Evolutionary conservation across 2,113 vertebrate genomes (phyloP).

Genomic region (Rhabdomys dilectus): DNA sequence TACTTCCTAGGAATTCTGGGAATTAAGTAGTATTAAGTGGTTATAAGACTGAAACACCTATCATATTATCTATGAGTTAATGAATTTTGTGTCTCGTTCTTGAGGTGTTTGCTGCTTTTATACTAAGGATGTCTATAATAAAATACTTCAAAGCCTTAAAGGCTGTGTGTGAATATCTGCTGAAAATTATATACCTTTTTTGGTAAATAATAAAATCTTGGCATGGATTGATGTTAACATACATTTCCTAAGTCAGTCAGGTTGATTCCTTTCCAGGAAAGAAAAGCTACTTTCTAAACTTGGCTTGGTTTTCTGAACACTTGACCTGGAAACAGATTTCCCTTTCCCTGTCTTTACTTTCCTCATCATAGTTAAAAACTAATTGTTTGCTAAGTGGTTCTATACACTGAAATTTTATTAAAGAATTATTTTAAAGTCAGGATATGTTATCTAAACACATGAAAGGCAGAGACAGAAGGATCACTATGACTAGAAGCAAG

Average conservation of each 20-base stretch:
- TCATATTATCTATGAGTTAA: not conserved
- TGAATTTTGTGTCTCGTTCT: not conserved
- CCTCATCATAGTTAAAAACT: not conserved
- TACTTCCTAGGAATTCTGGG: not conserved
- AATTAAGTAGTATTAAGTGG: not conserved
- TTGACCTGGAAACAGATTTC: not conserved
- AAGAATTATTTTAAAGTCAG: not conserved
- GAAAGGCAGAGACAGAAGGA: not conserved
- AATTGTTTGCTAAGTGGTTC: slow-evolving; percentile 36
- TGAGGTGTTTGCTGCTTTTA: not conserved
- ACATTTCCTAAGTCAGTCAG: not conserved
- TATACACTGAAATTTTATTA: not conserved
- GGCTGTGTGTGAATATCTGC: not conserved
- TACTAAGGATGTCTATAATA: not conserved
- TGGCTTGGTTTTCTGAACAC: not conserved
- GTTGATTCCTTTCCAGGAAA: not conserved
- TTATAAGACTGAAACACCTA: not conserved
- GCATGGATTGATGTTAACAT: not conserved
- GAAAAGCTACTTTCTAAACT: not conserved
- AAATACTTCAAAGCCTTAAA: not conserved
- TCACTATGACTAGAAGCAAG: not conserved
- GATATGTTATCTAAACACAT: not conserved
- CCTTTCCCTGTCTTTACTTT: not conserved
- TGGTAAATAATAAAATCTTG: not conserved
- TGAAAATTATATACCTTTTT: not conserved